phyloP scores from a whole-genome alignment of 2,888 invertebrate genomes.

The Zaprionus bogoriensis region DNA sequence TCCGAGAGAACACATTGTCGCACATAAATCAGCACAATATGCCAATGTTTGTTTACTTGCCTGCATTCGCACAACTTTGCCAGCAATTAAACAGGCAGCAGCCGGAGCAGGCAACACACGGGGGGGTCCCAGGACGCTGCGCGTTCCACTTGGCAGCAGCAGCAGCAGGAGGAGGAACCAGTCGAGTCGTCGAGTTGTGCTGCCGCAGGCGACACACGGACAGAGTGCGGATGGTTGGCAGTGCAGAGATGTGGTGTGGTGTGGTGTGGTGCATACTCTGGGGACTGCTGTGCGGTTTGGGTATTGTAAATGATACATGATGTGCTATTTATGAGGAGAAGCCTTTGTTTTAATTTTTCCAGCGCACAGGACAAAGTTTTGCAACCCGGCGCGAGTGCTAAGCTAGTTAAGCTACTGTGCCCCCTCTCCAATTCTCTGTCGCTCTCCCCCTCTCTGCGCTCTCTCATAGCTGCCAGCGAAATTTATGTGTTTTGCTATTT shows the following conservation, averaged over 20 bases:
- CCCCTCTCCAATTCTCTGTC: no score
- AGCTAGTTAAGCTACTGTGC: slow-evolving; percentile 62
- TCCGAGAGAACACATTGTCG: slow-evolving; percentile 63
- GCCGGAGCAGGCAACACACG: slow-evolving; percentile 20
- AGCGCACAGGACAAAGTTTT: slow-evolving; percentile 58
- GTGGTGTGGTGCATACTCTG: slow-evolving; percentile 9
- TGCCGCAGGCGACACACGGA: slow-evolving; percentile 31
- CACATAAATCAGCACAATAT: slow-evolving; percentile 81
- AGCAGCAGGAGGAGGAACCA: slow-evolving; percentile 18
- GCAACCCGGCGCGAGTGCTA: slow-evolving; percentile 28
- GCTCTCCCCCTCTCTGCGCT: not conserved
- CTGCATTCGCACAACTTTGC: slow-evolving; percentile 76
- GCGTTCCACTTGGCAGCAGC: no score
- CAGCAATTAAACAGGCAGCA: slow-evolving; percentile 82
- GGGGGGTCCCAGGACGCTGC: slow-evolving; percentile 33
- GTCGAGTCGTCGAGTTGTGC: slow-evolving; percentile 11
- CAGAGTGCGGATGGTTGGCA: no score
- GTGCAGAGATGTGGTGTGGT: no score
- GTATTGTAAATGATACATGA: slow-evolving; percentile 80
- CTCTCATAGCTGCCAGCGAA: slow-evolving; percentile 29
- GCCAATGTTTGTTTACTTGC: slow-evolving; percentile 80
- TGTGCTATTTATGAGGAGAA: slow-evolving; percentile 81
- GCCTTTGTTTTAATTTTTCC: slow-evolving; percentile 79
- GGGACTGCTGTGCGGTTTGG: slow-evolving; percentile 25
- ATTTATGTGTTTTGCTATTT: slow-evolving; percentile 80